Percentiles rank a stretch among this genome's conserved stretches.
Conservation (phyloP, 2,113 vertebrate genomes). For the Sebastes schlegelii region DNA sequence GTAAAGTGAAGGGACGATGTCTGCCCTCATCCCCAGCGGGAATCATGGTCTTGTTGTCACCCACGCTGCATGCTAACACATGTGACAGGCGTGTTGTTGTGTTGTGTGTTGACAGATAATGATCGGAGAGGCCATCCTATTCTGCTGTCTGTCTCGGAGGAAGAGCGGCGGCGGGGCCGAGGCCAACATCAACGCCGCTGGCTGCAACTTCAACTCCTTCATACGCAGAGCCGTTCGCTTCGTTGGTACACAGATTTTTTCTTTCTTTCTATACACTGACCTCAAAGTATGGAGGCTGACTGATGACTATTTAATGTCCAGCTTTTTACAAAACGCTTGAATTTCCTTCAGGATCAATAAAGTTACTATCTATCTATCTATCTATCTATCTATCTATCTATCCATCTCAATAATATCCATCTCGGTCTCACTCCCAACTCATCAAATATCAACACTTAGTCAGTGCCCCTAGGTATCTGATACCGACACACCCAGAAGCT, state of each 20-base stretch:
- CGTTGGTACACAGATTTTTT: conserved; percentile 84
- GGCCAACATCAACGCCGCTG: conserved; percentile 96
- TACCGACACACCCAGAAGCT: too few species aligned
- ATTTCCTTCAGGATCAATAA: too few species aligned
- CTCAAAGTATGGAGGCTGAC: background rate
- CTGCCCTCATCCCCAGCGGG: too few species aligned
- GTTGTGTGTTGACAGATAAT: conserved; percentile 88
- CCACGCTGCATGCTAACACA: background rate
- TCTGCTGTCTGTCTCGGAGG: conserved; percentile 93
- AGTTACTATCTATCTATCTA: too few species aligned
- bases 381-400: too few species aligned
- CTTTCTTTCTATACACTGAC: background rate
- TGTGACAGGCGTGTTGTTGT: conserved; percentile 2
- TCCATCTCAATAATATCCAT: too few species aligned
- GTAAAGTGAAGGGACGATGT: background rate
- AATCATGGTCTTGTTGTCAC: too few species aligned
- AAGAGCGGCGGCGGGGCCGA: conserved; percentile 87
- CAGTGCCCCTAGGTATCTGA: too few species aligned
- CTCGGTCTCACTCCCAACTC: too few species aligned
- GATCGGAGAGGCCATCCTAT: conserved; percentile 97
- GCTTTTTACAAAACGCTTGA: too few species aligned
- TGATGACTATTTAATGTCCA: too few species aligned
- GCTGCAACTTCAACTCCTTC: conserved; percentile 99
- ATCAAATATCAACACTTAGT: too few species aligned
- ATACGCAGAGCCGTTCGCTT: conserved; percentile 96